Conservation (phyloP, 2,888 invertebrate genomes). For the Salpingus planirostris region DNA sequence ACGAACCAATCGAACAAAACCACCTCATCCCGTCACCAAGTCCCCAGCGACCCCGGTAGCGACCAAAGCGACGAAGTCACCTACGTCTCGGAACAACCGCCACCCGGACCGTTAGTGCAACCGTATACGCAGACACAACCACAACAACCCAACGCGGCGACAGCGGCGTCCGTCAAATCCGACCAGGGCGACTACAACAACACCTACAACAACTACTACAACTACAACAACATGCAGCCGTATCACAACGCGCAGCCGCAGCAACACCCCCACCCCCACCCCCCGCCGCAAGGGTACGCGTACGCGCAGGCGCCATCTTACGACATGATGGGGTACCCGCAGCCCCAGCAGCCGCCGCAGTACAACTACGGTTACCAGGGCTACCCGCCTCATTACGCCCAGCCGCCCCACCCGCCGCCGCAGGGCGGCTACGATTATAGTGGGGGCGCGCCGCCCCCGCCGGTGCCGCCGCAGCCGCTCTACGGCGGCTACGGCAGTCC, state of each 20-base stretch:
- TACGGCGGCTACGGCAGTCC: conserved; percentile 27
- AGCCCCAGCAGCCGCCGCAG: conserved; percentile 23
- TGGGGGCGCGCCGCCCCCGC: conserved; percentile 21
- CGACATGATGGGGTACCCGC: conserved; percentile 33
- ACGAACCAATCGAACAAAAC: conserved; percentile 16
- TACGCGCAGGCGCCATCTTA: conserved; percentile 34
- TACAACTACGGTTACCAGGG: conserved; percentile 34
- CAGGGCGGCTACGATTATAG: conserved; percentile 18
- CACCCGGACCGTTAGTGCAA: conserved; percentile 17
- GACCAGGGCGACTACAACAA: conserved; percentile 13
- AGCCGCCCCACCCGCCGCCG: conserved; percentile 27
- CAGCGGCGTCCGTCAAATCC: conserved; percentile 10
- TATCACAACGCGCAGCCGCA: conserved; percentile 21
- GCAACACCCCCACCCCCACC: too few species aligned
- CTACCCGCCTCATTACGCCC: conserved; percentile 30
- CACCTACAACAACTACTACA: conserved; percentile 20
- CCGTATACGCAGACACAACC: conserved; percentile 5
- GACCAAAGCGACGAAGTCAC: conserved; percentile 33
- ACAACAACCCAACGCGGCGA: conserved; percentile 3
- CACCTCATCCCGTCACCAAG: conserved; percentile 12
- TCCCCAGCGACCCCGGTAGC: conserved; percentile 23
- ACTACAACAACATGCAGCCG: conserved; percentile 25
- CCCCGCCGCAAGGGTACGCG: conserved; percentile 28
- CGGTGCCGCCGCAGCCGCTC: conserved; percentile 26
- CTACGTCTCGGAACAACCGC: conserved; percentile 30